Conservation (phyloP, 1,140 invertebrate genomes). For the Papilio polytes region DNA sequence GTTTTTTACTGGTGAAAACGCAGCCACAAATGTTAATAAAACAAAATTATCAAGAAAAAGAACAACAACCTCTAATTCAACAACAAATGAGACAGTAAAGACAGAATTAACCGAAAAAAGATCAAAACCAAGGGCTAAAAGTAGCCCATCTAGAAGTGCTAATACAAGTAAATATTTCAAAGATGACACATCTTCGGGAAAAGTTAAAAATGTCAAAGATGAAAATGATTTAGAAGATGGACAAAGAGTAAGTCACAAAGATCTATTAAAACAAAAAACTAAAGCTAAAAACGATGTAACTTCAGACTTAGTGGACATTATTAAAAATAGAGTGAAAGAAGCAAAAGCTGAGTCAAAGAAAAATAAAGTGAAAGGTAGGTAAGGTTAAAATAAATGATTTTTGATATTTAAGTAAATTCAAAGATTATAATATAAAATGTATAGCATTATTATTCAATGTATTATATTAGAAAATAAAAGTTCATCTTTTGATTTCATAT, state of each 20-base stretch:
- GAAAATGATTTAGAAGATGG: conserved; percentile 51
- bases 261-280: conserved; percentile 59
- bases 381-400: neutral
- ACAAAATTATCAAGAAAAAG: conserved; percentile 63
- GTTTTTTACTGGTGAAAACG: conserved; percentile 62
- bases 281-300: conserved; percentile 74
- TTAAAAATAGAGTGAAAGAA: conserved; percentile 79
- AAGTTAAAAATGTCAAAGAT: conserved; percentile 44
- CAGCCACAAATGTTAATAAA: conserved; percentile 42
- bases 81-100: conserved; percentile 39
- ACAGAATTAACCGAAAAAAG: conserved; percentile 41
- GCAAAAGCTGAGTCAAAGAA: conserved; percentile 71
- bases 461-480: too few relatives aligned
- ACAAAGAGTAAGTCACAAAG: conserved; percentile 73
- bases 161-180: conserved; percentile 75
- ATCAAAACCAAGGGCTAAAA: conserved; percentile 62
- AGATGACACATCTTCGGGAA: conserved; percentile 16
- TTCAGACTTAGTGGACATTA: conserved; percentile 77
- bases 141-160: conserved; percentile 53
- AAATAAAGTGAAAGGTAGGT: conserved; percentile 64
- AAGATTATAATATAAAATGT: too few relatives aligned
- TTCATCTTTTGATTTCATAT: too few relatives aligned
- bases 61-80: conserved; percentile 58
- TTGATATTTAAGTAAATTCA: neutral
- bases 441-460: too few relatives aligned